phyloP scores from a whole-genome alignment of 1,140 invertebrate species.

The Papilio machaon region DNA sequence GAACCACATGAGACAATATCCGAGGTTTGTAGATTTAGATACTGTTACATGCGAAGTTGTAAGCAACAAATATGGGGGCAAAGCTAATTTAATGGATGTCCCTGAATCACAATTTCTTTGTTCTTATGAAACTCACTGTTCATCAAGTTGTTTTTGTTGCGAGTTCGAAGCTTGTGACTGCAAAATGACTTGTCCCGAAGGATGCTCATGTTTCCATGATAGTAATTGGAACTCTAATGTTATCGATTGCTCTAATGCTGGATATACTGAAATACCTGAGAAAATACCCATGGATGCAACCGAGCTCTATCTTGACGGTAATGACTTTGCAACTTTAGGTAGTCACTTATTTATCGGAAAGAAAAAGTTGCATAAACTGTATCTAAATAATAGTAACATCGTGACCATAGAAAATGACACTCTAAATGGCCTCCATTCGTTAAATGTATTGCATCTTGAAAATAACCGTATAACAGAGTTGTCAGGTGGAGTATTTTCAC shows the following conservation, averaged over 20 bases:
- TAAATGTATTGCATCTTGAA: slow-evolving; percentile 90
- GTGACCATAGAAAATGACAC: slow-evolving; percentile 90
- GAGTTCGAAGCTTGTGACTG: slow-evolving; percentile 96
- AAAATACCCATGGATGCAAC: slow-evolving; percentile 95
- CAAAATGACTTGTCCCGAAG: slow-evolving; percentile 93
- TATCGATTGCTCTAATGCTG: slow-evolving; percentile 91
- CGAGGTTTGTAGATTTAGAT: slow-evolving; percentile 91
- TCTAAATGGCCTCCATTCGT: slow-evolving; percentile 90
- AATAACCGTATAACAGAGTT: slow-evolving; percentile 89
- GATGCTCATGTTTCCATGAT: slow-evolving; percentile 94
- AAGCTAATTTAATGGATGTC: slow-evolving; percentile 88
- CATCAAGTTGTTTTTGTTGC: slow-evolving; percentile 93
- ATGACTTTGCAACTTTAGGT: slow-evolving; percentile 88
- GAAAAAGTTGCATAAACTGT: slow-evolving; percentile 91
- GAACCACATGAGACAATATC: slow-evolving; percentile 88
- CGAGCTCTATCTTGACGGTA: slow-evolving; percentile 93
- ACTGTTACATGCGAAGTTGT: slow-evolving; percentile 91
- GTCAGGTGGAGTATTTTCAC: slow-evolving; percentile 89
- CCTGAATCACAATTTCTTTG: slow-evolving; percentile 93
- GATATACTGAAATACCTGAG: slow-evolving; percentile 88
- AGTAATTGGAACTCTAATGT: slow-evolving; percentile 94
- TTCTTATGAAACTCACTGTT: slow-evolving; percentile 93
- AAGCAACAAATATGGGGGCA: slow-evolving; percentile 91
- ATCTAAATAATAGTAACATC: slow-evolving; percentile 92
- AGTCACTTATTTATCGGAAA: slow-evolving; percentile 94